Evolutionary conservation across 92 coral and sea anemone species (phyloP), one percentile per base, ranked within the genome.

Genomic region (Montipora capitata): DNA sequence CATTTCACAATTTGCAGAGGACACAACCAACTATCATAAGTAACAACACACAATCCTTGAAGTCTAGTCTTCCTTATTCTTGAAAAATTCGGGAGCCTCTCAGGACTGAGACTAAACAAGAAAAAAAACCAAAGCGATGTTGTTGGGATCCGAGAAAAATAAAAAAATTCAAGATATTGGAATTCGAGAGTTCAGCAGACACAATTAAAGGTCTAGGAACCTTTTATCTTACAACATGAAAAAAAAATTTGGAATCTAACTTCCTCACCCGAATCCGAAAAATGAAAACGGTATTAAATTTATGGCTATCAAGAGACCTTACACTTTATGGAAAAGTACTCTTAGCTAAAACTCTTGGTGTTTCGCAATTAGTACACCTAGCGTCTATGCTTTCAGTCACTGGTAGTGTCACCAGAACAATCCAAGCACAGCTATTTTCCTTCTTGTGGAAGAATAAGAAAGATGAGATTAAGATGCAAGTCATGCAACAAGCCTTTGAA

Each of bases 51-150:
- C n/a, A n/a, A n/a, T n/a, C n/a, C n/a, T n/a, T n/a, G n/a, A n/a
- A n/a, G n/a, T n/a, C n/a, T n/a, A n/a, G n/a, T n/a, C n/a, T n/a
- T n/a, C n/a, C n/a, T n/a, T n/a, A n/a, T n/a, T n/a, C n/a, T n/a
- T n/a, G n/a, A n/a, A n/a, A n/a, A n/a, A n/a, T n/a, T n/a, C n/a
- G 78, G 78, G 12, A 13, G 15, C 45, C n/a, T 74, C 41, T 74
- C 78, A 12, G 78, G 78, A 10, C 41, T 74, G 2, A 17, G 16
- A 48, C 5, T 49, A 74, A 74, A 74, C 18, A 74, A 49, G 48
- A n/a, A n/a, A 40, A 70, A 56, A 74, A 49, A 52, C 10, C 54
- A 49, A 49, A 49, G 59, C 15, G 27, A 74, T 74, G 78, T 74
- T 61, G 78, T 3, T 48, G 4, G 78, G 64, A 3, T 48, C 63